These are phyloP conservation scores for Oreochromis grahami DNA, from an alignment of 2,797 vertebrate genomes.

Conservation along the genomic window DNA sequence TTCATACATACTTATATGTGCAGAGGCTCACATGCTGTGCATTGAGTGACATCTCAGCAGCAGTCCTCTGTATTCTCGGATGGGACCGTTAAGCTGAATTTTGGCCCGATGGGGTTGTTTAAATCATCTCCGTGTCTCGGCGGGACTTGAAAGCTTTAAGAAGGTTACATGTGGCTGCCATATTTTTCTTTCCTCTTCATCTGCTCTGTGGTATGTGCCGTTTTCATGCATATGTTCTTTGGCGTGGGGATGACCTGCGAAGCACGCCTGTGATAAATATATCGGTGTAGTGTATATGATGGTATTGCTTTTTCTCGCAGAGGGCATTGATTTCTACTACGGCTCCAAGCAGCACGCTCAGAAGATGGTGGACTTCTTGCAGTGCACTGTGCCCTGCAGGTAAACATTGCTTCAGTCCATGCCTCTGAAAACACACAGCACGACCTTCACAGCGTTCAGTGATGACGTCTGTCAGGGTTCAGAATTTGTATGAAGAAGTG, in stretches of 20 bases:
- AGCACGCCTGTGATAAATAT: slow-evolving; percentile 16
- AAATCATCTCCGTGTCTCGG: slow-evolving; percentile 47
- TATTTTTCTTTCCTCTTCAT: slow-evolving; percentile 13
- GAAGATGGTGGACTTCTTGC: slow-evolving; percentile 98
- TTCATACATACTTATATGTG: background rate
- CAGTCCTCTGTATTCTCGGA: background rate
- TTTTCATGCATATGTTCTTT: background rate
- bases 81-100: slow-evolving; percentile 1
- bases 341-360: slow-evolving; percentile 91
- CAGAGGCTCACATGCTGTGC: background rate
- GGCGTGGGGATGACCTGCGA: background rate
- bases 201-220: background rate
- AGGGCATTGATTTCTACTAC: slow-evolving; percentile 97
- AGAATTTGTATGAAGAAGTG: background rate
- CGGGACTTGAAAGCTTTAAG: slow-evolving; percentile 39
- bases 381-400: slow-evolving; percentile 94
- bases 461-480: background rate
- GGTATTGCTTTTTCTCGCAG: slow-evolving; percentile 61
- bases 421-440: background rate
- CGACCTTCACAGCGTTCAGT: background rate
- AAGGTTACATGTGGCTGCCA: slow-evolving; percentile 57
- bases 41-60: slow-evolving; percentile 19
- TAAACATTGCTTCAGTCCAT: slow-evolving; percentile 38
- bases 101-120: slow-evolving; percentile 18
- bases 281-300: slow-evolving; percentile 20